Conservation (phyloP, 1,140 invertebrate species). For the Drosophila kepulauana region DNA sequence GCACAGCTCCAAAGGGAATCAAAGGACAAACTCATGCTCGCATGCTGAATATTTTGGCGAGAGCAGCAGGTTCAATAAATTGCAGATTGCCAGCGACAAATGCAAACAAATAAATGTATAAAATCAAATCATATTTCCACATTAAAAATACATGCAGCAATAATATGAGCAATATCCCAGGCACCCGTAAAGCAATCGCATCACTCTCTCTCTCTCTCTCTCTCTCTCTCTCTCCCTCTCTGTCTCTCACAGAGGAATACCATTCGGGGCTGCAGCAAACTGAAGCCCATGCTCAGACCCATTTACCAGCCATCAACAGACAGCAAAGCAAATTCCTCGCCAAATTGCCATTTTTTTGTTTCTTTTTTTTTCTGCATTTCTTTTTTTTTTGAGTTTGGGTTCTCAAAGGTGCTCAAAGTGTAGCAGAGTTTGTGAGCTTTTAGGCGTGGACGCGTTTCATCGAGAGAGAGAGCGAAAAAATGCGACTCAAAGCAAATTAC, state of each 20-base stretch:
- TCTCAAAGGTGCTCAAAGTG: conserved; percentile 49
- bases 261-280: neutral
- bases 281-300: neutral
- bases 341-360: conserved; percentile 68
- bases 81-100: conserved; percentile 57
- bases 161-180: conserved; percentile 59
- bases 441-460: conserved; percentile 48
- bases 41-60: conserved; percentile 22
- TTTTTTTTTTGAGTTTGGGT: conserved; percentile 16
- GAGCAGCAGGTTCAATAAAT: conserved; percentile 60
- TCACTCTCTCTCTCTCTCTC: conserved; percentile 24
- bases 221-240: too few species aligned
- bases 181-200: conserved; percentile 56
- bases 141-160: conserved; percentile 60
- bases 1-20: conserved; percentile 54
- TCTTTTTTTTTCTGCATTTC: conserved; percentile 35
- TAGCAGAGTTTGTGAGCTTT: conserved; percentile 59
- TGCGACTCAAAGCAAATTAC: conserved; percentile 75
- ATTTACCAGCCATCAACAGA: conserved; percentile 33
- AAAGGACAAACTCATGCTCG: conserved; percentile 38
- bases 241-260: neutral
- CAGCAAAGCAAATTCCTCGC: conserved; percentile 69
- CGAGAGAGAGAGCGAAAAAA: conserved; percentile 42
- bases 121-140: conserved; percentile 78
- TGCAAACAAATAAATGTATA: conserved; percentile 69